Base-by-base conservation (phyloP, 2,888 invertebrate species). In the Hirtodrosophila confusa region DNA sequence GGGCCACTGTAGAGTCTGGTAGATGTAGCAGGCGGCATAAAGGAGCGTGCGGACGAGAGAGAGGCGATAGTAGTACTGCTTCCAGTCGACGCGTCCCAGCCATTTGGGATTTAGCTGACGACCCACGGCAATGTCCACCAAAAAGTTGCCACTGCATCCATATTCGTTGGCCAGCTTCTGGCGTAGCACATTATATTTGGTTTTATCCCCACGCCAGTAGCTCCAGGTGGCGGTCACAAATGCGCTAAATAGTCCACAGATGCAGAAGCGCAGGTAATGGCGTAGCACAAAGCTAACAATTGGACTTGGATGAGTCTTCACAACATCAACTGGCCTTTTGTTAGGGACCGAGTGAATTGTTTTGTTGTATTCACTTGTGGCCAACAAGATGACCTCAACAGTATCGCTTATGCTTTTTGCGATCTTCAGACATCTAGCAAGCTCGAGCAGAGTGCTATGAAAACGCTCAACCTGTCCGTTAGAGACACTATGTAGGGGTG, bases 71-170 rank as follows among this genome's bases (percentile, higher is more conserved):
- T 94, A 92, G 58, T 93, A 91, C 27, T 92, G 88, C 88, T 95
- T 95, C 43, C 94, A 78, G 72, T 95, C 94, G 36, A 94, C 88
- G 0, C 89, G 87, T 24, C 93, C 93, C 76, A 94, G 86, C 80
- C 94, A 92, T 51, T 89, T 90, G 11, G 95, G 94, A 90, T 94
- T 94, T 17, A 94, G 89, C 83, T 95, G 94, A 36, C 93, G 91
- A 0, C 95, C 95, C 88, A 94, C 92, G 82, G 94, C 94, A 84
- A 93, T 94, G 79, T 94, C 94, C 53, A 94, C 93, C 35, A 94
- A 69, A 10, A 91, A 66, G 78, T n/a, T n/a, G n/a, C n/a, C n/a
- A n/a, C n/a, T n/a, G n/a, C n/a, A n/a, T n/a, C n/a, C n/a, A n/a
- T n/a, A 92, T 93, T 93, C 92, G 69, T 94, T 93, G 45, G 66